These are phyloP conservation scores for Danaus melanippus DNA, from an alignment of 1,140 invertebrate genomes.

Conservation along the genomic window DNA sequence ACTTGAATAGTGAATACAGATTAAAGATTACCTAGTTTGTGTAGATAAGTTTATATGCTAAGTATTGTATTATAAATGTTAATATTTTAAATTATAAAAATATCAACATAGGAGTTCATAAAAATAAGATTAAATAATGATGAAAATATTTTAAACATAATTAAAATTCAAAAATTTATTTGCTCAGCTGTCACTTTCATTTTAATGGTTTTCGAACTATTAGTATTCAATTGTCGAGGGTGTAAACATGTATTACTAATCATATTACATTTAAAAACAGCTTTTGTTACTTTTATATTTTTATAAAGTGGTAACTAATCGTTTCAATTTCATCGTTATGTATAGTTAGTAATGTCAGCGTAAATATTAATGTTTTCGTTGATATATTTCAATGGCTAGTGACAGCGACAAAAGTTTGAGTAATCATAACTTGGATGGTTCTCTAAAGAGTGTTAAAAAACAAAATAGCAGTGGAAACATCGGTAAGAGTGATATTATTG, in stretches of 20 bases:
- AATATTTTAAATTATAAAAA: too few relatives aligned
- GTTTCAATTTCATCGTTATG: slow-evolving; percentile 7
- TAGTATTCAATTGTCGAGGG: slow-evolving; percentile 26
- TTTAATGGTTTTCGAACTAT: slow-evolving; percentile 21
- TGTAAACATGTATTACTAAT: slow-evolving; percentile 52
- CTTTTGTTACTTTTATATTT: slow-evolving; percentile 40
- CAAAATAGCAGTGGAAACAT: slow-evolving; percentile 39
- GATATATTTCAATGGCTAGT: slow-evolving; percentile 65
- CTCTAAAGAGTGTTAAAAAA: slow-evolving; percentile 55
- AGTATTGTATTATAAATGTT: too few relatives aligned
- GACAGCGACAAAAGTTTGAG: slow-evolving; percentile 66
- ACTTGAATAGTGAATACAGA: slow-evolving; percentile 2
- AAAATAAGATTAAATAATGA: too few relatives aligned
- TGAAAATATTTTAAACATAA: not conserved
- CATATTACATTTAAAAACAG: slow-evolving; percentile 25
- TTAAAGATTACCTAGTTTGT: slow-evolving; percentile 1
- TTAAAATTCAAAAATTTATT: slow-evolving; percentile 1
- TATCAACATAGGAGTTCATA: too few relatives aligned
- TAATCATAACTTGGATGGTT: slow-evolving; percentile 63
- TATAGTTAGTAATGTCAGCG: slow-evolving; percentile 19
- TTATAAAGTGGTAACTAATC: slow-evolving; percentile 21
- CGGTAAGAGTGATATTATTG: slow-evolving; percentile 31
- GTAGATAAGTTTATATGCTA: too few relatives aligned
- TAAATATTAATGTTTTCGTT: too few relatives aligned
- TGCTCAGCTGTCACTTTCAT: slow-evolving; percentile 1